These are phyloP conservation scores for Melipona bicolor DNA, from an alignment of 2,888 invertebrate species.

Conservation along the genomic window DNA sequence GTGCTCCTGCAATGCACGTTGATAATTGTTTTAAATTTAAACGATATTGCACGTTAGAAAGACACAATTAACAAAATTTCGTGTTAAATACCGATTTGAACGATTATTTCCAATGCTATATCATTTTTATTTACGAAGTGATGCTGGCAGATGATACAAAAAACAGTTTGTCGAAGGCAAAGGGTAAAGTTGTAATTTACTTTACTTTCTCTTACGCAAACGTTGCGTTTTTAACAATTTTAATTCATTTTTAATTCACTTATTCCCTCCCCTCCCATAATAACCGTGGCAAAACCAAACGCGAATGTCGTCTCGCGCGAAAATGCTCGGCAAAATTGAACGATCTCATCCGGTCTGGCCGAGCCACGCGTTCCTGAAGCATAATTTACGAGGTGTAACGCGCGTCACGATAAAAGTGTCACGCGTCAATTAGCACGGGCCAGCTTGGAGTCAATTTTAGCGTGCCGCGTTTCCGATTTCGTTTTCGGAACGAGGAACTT, in stretches of 20 bases:
- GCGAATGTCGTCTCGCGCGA: no score
- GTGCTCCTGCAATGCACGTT: no score
- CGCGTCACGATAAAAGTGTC: conserved; percentile 17
- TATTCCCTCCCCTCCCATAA: background rate
- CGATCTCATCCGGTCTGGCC: background rate
- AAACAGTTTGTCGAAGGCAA: no score
- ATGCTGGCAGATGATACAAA: no score
- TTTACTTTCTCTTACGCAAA: background rate
- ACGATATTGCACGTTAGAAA: no score
- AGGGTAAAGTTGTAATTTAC: no score
- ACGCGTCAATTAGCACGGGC: conserved; percentile 28
- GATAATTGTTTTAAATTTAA: no score
- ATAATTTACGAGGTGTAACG: conserved; percentile 35
- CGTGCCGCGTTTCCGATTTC: conserved; percentile 16
- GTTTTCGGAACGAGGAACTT: conserved; percentile 1
- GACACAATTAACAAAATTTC: no score
- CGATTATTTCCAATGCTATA: no score
- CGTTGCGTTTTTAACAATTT: background rate
- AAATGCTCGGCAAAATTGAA: background rate
- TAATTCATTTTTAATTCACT: background rate
- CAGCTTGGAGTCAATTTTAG: conserved; percentile 36
- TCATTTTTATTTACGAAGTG: no score
- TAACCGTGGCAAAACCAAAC: no score
- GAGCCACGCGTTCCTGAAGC: background rate
- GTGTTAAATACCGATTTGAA: no score